phyloP scores from a whole-genome alignment of 2,113 vertebrate species.

The Apodemus sylvaticus region DNA sequence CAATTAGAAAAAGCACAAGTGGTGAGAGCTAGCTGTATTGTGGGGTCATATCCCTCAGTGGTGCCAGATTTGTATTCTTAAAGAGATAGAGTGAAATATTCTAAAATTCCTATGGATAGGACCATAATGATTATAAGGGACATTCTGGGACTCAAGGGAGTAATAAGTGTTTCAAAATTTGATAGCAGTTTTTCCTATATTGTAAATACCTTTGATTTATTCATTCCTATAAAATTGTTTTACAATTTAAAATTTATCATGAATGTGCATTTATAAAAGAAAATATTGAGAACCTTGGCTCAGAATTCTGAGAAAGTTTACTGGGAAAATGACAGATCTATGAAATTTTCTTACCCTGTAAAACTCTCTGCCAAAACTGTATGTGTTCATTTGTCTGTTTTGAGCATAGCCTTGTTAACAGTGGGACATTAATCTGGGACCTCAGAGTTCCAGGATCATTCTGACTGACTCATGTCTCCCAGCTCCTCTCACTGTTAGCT shows the following conservation, averaged over 20 bases:
- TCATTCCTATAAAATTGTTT: background rate
- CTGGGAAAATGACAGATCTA: background rate
- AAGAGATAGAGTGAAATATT: background rate
- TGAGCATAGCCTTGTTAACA: background rate
- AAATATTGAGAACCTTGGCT: background rate
- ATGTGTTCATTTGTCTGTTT: background rate
- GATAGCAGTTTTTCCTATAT: background rate
- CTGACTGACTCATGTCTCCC: background rate
- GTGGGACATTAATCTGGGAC: background rate
- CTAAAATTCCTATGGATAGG: background rate
- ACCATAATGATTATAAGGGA: background rate
- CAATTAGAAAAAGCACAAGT: background rate
- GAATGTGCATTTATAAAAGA: background rate
- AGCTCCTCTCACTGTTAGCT: background rate
- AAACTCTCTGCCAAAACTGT: background rate
- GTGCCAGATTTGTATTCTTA: background rate
- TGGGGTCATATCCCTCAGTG: background rate
- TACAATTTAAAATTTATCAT: background rate
- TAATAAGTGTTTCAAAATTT: background rate
- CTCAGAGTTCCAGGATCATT: background rate
- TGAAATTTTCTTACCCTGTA: background rate
- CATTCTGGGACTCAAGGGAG: background rate
- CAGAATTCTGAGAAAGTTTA: background rate
- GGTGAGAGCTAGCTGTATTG: background rate
- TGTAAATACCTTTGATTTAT: background rate